Percentiles rank a stretch among this genome's conserved stretches.
Conservation (phyloP, 2,113 vertebrate species). For the Cynoglossus semilaevis region DNA sequence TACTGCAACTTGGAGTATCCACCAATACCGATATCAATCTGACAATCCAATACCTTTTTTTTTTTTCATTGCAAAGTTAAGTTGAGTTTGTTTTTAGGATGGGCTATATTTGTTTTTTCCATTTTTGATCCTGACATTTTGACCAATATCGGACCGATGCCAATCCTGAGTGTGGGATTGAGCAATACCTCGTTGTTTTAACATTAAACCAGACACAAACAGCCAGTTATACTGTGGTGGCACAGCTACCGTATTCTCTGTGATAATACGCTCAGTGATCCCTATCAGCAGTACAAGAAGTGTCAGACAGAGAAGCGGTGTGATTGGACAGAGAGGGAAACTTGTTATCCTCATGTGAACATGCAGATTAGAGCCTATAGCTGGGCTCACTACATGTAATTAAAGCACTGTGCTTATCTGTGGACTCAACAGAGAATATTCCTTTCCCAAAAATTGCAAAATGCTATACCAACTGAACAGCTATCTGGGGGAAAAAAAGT, state of each 20-base stretch:
- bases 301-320: conserved; percentile 53
- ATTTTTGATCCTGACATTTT: too few species aligned
- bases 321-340: conserved; percentile 51
- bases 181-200: too few species aligned
- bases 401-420: conserved; percentile 61
- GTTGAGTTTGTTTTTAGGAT: too few species aligned
- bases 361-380: conserved; percentile 64
- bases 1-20: too few species aligned
- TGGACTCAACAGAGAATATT: conserved; percentile 42
- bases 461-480: conserved; percentile 39
- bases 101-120: too few species aligned
- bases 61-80: too few species aligned
- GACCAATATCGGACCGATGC: too few species aligned
- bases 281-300: conserved; percentile 59
- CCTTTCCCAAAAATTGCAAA: conserved; percentile 33
- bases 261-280: conserved; percentile 61
- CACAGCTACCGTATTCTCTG: conserved; percentile 24
- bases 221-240: conserved; percentile 41
- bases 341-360: conserved; percentile 61
- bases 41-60: too few species aligned
- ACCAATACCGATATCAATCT: too few species aligned
- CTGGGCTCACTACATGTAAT: conserved; percentile 60
- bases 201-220: too few species aligned
- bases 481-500: conserved; percentile 11
- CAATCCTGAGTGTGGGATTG: too few species aligned